Conservation (phyloP, 1,140 invertebrate genomes). For the Pachypsylla venusta region DNA sequence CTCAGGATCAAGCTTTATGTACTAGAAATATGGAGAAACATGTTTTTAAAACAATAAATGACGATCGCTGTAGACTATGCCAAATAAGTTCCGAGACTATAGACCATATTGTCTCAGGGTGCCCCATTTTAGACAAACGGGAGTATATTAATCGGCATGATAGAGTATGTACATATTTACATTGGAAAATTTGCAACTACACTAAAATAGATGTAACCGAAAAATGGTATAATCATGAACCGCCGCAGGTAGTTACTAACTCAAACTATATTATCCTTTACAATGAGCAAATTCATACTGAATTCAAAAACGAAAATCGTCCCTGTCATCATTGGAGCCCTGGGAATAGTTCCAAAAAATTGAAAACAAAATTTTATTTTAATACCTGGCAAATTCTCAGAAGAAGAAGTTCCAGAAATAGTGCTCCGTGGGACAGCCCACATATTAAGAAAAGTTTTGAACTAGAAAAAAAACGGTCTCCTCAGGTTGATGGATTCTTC, state of each 20-base stretch:
- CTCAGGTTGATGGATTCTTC: no score
- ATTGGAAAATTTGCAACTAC: neutral
- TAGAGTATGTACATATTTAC: neutral
- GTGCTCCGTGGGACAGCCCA: no score
- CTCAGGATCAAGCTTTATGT: neutral
- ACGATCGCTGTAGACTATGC: slow-evolving; percentile 3
- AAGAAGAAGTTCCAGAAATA: neutral
- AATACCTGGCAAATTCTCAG: neutral
- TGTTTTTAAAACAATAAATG: neutral
- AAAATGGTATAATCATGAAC: neutral
- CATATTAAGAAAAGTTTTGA: no score
- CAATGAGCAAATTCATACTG: slow-evolving; percentile 1
- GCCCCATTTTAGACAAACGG: neutral
- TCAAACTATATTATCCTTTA: neutral
- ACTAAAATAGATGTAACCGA: neutral
- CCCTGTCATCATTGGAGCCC: neutral
- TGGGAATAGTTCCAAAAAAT: neutral
- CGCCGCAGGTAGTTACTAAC: neutral
- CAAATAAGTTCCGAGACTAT: neutral
- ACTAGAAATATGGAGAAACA: neutral
- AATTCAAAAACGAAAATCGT: neutral
- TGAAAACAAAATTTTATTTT: neutral
- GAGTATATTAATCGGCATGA: neutral
- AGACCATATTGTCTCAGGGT: neutral
- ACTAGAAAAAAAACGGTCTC: no score